Evolutionary conservation across 2,797 vertebrate genomes (phyloP).

Genomic region (Tangara arthus): DNA sequence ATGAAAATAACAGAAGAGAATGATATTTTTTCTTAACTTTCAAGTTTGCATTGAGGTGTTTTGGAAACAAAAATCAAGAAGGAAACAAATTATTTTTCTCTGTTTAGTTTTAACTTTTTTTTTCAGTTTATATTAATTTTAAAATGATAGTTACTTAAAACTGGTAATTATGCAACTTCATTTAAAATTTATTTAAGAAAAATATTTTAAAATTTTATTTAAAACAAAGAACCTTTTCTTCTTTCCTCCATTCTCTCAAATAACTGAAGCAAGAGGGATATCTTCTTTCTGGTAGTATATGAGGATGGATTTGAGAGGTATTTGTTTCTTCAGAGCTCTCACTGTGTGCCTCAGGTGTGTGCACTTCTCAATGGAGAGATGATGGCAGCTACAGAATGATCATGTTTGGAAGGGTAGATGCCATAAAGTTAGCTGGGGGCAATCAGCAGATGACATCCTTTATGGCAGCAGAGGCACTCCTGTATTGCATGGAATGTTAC

Average conservation of each 20-base stretch:
- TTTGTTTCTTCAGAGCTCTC: constrained; percentile 13
- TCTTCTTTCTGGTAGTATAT: background rate
- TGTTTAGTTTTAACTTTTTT: background rate
- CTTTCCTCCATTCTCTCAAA: background rate
- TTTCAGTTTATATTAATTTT: background rate
- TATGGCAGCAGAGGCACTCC: background rate
- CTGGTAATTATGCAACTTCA: background rate
- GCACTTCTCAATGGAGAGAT: background rate
- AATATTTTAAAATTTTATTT: background rate
- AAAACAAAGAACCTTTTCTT: background rate
- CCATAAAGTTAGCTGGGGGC: background rate
- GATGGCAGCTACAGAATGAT: background rate
- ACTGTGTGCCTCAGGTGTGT: background rate
- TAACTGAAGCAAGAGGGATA: background rate
- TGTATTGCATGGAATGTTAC: background rate
- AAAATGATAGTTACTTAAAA: background rate
- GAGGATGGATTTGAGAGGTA: background rate
- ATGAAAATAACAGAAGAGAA: background rate
- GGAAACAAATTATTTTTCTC: background rate
- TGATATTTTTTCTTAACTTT: background rate
- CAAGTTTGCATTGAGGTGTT: accelerated
- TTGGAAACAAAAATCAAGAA: background rate
- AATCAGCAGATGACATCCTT: background rate
- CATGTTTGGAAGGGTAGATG: constrained; percentile 1
- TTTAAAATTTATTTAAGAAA: background rate